Conservation (phyloP, 2,888 invertebrate species). For the Glaucopsyche alexis region DNA sequence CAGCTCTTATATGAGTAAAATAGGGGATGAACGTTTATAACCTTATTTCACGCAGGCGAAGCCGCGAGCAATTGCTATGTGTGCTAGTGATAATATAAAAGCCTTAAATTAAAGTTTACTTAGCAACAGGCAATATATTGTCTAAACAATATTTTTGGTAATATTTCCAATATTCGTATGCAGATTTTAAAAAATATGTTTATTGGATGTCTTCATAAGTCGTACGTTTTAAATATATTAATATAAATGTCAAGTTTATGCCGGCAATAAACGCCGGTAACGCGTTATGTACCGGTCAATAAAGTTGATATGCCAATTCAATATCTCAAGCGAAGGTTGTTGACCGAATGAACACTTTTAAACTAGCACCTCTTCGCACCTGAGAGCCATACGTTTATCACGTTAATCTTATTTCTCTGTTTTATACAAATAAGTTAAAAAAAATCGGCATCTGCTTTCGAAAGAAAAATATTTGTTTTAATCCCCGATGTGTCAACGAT, state of each 20-base stretch:
- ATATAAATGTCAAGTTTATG: slow-evolving; percentile 18
- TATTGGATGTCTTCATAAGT: slow-evolving; percentile 20
- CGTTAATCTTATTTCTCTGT: background rate
- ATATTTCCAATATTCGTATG: background rate
- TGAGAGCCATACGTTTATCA: slow-evolving; percentile 40
- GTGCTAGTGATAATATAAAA: too few species aligned
- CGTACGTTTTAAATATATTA: slow-evolving; percentile 17
- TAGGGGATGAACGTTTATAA: too few species aligned
- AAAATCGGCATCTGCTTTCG: too few species aligned
- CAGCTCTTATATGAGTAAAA: too few species aligned
- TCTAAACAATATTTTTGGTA: background rate
- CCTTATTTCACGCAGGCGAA: too few species aligned
- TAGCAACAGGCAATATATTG: background rate
- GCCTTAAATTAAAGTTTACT: background rate
- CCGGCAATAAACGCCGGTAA: slow-evolving; percentile 3
- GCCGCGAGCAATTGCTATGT: too few species aligned
- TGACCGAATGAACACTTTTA: slow-evolving; percentile 59
- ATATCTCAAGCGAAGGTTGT: slow-evolving; percentile 52
- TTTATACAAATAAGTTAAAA: too few species aligned
- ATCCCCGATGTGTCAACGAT: too few species aligned
- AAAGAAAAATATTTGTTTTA: too few species aligned
- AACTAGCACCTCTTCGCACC: slow-evolving; percentile 54
- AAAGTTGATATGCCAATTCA: slow-evolving; percentile 13
- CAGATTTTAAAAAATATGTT: background rate
- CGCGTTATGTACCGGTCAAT: slow-evolving; percentile 6